phyloP scores from a whole-genome alignment of 2,797 vertebrate genomes.

The Acrossocheilus wenchowensis region DNA sequence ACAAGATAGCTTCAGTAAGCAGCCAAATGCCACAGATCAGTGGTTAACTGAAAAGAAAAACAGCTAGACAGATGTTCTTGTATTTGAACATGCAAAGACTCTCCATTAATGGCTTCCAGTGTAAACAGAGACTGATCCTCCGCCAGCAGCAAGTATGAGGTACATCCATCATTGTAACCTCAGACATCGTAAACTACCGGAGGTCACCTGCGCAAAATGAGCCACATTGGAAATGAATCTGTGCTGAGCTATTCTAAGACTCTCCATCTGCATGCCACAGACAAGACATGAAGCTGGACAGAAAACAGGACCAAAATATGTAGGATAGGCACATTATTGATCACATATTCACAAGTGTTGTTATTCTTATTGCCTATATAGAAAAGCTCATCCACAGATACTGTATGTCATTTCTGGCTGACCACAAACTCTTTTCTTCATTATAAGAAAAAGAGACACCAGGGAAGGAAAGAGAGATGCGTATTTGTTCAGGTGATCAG shows the following conservation, averaged over 20 bases:
- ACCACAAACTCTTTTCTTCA: not conserved
- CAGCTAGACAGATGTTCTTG: conserved; percentile 44
- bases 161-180: conserved; percentile 40
- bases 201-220: conserved; percentile 31
- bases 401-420: not conserved
- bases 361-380: not conserved
- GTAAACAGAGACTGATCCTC: conserved; percentile 45
- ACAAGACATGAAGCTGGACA: conserved; percentile 19
- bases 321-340: not conserved
- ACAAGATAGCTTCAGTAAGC: conserved; percentile 41
- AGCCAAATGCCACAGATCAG: conserved; percentile 62
- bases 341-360: not conserved
- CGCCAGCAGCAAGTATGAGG: conserved; percentile 6
- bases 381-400: not conserved
- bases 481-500: conserved; percentile 58
- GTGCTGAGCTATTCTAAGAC: not conserved
- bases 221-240: conserved; percentile 14
- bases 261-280: not conserved
- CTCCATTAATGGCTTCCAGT: conserved; percentile 49
- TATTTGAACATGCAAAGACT: conserved; percentile 55
- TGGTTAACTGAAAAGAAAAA: conserved; percentile 53
- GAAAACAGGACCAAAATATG: not conserved
- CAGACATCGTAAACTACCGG: conserved; percentile 43
- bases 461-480: not conserved
- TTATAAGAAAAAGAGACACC: not conserved